Conservation (phyloP, 2,888 invertebrate genomes). For the Prionchulus punctatus region DNA sequence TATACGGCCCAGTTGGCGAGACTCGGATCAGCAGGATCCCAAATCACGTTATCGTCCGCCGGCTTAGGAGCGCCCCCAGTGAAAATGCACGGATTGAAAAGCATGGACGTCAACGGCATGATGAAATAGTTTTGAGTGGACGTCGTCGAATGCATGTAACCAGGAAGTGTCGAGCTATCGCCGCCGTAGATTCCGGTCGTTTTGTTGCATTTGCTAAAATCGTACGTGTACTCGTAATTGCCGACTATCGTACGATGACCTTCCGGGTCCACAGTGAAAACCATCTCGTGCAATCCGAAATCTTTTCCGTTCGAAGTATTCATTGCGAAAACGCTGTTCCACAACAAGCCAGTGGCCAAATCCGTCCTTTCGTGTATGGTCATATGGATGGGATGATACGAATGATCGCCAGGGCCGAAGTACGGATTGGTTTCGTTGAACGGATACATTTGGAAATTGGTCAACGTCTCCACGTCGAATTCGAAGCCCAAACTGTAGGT, state of each 20-base stretch:
- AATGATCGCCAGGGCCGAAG: slow-evolving; percentile 16
- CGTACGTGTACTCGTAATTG: slow-evolving; percentile 28
- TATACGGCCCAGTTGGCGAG: background rate
- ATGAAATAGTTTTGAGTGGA: slow-evolving; percentile 28
- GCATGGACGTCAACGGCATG: slow-evolving; percentile 25
- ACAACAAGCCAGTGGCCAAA: slow-evolving; percentile 14
- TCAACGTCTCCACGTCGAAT: slow-evolving; percentile 20
- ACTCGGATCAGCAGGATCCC: background rate
- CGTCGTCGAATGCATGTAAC: slow-evolving; percentile 29
- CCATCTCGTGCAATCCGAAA: slow-evolving; percentile 26
- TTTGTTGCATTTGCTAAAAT: slow-evolving; percentile 25
- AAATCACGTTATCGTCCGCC: background rate
- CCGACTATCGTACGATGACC: slow-evolving; percentile 26
- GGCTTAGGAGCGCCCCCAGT: background rate
- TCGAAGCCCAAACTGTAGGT: background rate
- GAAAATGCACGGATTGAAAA: background rate
- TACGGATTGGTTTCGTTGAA: slow-evolving; percentile 29
- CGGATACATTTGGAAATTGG: slow-evolving; percentile 27
- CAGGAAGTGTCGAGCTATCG: background rate
- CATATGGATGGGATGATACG: slow-evolving; percentile 28
- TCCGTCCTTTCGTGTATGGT: slow-evolving; percentile 24
- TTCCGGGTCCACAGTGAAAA: slow-evolving; percentile 26
- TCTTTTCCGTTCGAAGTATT: slow-evolving; percentile 24
- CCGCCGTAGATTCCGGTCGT: slow-evolving; percentile 26
- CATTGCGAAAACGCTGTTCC: slow-evolving; percentile 30